These are phyloP conservation scores for Nyleta sp. DNA, from an alignment of 2,888 invertebrate species.

Conservation along the genomic window DNA sequence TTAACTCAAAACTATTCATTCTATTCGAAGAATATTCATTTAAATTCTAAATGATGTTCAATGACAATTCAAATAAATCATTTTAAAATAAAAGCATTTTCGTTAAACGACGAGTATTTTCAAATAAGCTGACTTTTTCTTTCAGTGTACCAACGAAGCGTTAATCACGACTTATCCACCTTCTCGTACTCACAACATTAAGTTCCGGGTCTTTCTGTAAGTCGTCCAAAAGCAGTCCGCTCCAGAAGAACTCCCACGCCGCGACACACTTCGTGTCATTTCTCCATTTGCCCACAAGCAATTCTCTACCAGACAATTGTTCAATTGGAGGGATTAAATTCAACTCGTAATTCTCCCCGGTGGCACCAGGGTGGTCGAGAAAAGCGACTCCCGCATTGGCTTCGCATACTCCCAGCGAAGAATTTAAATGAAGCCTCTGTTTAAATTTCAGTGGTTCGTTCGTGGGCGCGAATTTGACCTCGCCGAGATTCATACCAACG, in stretches of 20 bases:
- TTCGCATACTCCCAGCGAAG: conserved; percentile 2
- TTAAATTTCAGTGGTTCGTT: neutral
- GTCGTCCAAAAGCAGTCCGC: conserved; percentile 13
- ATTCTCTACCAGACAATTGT: neutral
- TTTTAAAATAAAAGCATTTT: too few species aligned
- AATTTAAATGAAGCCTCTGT: conserved; percentile 1
- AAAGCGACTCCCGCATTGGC: neutral
- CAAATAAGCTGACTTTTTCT: too few species aligned
- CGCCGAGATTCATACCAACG: neutral
- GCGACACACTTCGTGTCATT: neutral
- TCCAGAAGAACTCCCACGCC: conserved; percentile 8
- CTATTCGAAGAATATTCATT: too few species aligned
- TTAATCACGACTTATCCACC: neutral
- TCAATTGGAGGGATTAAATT: neutral
- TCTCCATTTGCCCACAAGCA: neutral
- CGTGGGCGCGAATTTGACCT: neutral
- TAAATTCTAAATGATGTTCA: too few species aligned
- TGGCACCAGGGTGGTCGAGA: neutral
- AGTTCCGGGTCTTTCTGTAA: conserved; percentile 2
- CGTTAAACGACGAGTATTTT: neutral
- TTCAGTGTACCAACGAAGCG: too few species aligned
- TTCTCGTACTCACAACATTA: neutral
- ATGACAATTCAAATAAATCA: too few species aligned
- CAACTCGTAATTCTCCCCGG: neutral
- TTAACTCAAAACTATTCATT: too few species aligned